Percentiles rank a stretch among this genome's conserved stretches.
Evolutionary conservation across 2,888 invertebrate species (phyloP).

Genomic region (Ormyrus rosae): DNA sequence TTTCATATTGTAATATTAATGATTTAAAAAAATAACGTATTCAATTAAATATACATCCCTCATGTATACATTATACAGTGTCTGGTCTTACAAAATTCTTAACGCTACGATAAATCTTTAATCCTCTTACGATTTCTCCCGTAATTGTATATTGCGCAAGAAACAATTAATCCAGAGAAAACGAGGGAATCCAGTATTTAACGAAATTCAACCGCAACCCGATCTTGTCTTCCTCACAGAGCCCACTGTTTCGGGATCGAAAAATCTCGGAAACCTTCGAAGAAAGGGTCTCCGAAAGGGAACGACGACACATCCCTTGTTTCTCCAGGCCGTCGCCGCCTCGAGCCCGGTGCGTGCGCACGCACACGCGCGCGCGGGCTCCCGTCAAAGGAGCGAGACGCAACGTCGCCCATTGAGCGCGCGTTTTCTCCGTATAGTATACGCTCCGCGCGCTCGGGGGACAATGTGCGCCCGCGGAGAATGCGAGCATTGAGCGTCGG

Average conservation of each 20-base stretch:
- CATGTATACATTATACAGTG: too few relatives aligned
- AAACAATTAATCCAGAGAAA: too few relatives aligned
- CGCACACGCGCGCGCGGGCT: background rate
- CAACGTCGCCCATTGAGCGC: slow-evolving; percentile 65
- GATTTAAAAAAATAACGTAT: too few relatives aligned
- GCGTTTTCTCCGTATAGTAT: slow-evolving; percentile 59
- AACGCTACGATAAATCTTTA: too few relatives aligned
- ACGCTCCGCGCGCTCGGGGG: background rate
- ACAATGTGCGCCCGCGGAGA: slow-evolving; percentile 61
- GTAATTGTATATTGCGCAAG: too few relatives aligned
- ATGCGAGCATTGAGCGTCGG: slow-evolving; percentile 60
- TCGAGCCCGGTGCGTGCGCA: slow-evolving; percentile 17
- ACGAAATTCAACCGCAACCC: too few relatives aligned
- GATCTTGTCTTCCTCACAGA: background rate
- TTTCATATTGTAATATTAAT: too few relatives aligned
- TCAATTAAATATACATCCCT: too few relatives aligned
- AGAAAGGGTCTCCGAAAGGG: slow-evolving; percentile 23
- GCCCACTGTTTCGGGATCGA: background rate
- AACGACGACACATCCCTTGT: slow-evolving; percentile 47
- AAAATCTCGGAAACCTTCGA: slow-evolving; percentile 6
- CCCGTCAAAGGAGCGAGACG: slow-evolving; percentile 61
- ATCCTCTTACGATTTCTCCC: too few relatives aligned
- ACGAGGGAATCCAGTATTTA: too few relatives aligned
- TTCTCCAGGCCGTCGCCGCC: slow-evolving; percentile 58
- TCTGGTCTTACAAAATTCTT: too few relatives aligned